Conservation (phyloP, 2,888 invertebrate genomes). For the Blastobasis adustella region DNA sequence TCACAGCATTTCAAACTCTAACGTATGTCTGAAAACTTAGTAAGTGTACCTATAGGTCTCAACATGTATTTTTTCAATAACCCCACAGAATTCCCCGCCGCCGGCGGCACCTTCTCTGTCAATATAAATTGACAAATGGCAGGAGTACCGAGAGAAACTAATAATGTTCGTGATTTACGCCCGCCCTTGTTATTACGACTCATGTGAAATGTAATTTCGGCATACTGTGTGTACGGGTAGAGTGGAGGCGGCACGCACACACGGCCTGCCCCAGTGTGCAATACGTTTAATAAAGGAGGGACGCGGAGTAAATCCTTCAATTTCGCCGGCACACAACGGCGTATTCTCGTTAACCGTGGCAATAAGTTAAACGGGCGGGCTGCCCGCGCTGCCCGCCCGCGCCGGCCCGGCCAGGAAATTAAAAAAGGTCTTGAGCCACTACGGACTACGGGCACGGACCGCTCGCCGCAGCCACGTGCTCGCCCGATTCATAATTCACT, state of each 20-base stretch:
- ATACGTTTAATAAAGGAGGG: constrained; percentile 75
- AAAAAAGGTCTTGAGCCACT: constrained; percentile 59
- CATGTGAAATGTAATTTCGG: constrained; percentile 75
- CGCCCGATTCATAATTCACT: too few species aligned
- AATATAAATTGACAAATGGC: constrained; percentile 65
- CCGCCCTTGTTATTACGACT: constrained; percentile 74
- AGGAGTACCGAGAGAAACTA: constrained; percentile 67
- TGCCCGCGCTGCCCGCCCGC: constrained; percentile 24
- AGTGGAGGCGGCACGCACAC: constrained; percentile 40
- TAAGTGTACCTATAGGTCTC: too few species aligned
- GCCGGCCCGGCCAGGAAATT: constrained; percentile 51
- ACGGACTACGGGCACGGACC: constrained; percentile 22
- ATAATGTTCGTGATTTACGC: constrained; percentile 73
- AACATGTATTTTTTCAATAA: neutral
- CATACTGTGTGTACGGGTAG: constrained; percentile 51
- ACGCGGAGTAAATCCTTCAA: constrained; percentile 74
- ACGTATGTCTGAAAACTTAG: too few species aligned
- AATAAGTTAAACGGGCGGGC: constrained; percentile 71
- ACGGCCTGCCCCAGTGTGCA: constrained; percentile 51
- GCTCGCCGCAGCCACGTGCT: constrained; percentile 8
- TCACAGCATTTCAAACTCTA: neutral
- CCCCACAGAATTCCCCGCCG: constrained; percentile 14
- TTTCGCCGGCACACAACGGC: constrained; percentile 73
- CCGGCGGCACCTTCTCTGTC: constrained; percentile 37
- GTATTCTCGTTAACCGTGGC: constrained; percentile 74